Evolutionary conservation across 2,888 invertebrate genomes (phyloP), one percentile per base, ranked within the genome.

Genomic region (Drosophila kanekoi): DNA sequence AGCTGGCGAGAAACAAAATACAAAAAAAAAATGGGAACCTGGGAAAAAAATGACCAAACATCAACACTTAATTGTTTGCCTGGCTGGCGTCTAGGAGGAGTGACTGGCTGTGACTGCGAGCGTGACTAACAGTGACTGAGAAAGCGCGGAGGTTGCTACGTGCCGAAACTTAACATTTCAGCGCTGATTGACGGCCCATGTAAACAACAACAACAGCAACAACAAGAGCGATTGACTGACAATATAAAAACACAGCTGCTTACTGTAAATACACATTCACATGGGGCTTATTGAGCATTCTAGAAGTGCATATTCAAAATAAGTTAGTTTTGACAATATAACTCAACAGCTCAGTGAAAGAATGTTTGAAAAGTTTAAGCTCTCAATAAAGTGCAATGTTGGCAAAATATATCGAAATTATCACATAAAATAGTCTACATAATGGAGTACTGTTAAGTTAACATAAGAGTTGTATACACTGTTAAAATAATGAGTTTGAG

Each of bases 11-110:
- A 14, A 20, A 45, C 41, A n/a, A 35, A 28, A 59, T 57, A 45
- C 8, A 41, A 41, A 9, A 32, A 8, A 11, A 23, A 51, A 64
- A 51, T 33, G 14, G 6, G 41, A 40, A 58, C 41, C 48, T 43
- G 18, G 20, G 45, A 18, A 79, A 83, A 87, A 90, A 88, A 89
- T 79, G 75, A 76, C 76, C 75, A 77, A 89, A 79, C 89, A 91
- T 91, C 90, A 89, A 89, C 89, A 91, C 90, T 90, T 90, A 91
- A 90, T 90, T 91, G 90, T 86, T 89, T 87, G 79, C 77, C 70
- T 52, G 64, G 56, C 53, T 37, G 16, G 33, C 28, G 28, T 28
- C 28, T 28, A 28, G 8, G 49, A 35, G 18, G 14, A 47, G 58
- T 43, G 58, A 47, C 33, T 44, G 58, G 33, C 64, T 23, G 52